Percentiles rank a stretch among this genome's conserved stretches.
phyloP scores from a whole-genome alignment of 2,113 vertebrate species.

The Eclectus roratus region DNA sequence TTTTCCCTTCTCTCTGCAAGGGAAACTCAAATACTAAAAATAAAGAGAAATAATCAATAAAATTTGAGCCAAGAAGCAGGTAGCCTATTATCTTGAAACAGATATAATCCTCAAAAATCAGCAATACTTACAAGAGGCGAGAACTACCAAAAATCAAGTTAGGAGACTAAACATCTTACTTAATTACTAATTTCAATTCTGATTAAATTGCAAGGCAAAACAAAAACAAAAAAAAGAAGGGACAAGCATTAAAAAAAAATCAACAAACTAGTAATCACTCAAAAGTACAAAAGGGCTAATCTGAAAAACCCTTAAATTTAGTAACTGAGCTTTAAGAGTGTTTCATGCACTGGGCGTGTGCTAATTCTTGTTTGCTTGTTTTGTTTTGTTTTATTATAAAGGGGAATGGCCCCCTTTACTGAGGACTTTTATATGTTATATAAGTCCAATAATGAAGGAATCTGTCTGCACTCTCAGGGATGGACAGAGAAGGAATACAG shows the following conservation, averaged over 20 bases:
- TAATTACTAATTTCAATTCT: not conserved
- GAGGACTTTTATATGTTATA: too few species aligned
- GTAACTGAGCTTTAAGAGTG: not conserved
- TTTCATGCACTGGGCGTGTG: not conserved
- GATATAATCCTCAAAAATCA: not conserved
- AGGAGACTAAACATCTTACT: not conserved
- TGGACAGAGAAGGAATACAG: too few species aligned
- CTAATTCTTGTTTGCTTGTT: not conserved
- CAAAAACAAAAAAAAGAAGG: not conserved
- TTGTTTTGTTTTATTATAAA: not conserved
- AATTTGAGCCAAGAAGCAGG: not conserved
- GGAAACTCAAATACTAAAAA: not conserved
- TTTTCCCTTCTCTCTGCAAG: too few species aligned
- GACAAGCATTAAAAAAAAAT: not conserved
- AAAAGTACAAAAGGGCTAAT: not conserved
- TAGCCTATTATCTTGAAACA: not conserved
- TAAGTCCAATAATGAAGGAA: too few species aligned
- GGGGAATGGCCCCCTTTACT: too few species aligned
- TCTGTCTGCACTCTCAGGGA: too few species aligned
- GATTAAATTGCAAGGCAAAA: not conserved
- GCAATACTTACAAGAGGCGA: not conserved
- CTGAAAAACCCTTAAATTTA: not conserved
- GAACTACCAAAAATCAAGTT: not conserved
- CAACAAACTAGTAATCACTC: not conserved
- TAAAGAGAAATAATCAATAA: not conserved